Percentiles rank a stretch among this genome's conserved stretches.
Evolutionary conservation across 2,888 invertebrate genomes (phyloP).

Genomic region (Kryphioiulus occultus): DNA sequence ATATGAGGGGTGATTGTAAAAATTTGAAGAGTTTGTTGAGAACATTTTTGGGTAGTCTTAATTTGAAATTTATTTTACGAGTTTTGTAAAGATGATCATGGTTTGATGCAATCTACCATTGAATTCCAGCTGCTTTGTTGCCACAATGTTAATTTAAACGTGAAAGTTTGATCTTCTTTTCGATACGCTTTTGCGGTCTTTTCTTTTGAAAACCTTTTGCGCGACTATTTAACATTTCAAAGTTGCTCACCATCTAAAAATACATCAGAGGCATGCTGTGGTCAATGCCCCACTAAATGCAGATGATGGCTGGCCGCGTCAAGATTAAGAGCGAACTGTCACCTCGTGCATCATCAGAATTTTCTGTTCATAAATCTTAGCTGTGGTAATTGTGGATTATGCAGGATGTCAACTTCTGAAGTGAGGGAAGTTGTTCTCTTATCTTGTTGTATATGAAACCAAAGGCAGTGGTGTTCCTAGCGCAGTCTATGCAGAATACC

Average conservation of each 20-base stretch:
- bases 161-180: neutral
- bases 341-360: neutral
- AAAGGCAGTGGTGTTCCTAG: conserved; percentile 1
- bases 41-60: no score
- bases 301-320: conserved; percentile 3
- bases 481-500: conserved; percentile 10
- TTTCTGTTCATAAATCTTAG: neutral
- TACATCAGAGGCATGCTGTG: neutral
- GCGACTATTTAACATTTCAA: neutral
- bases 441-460: neutral
- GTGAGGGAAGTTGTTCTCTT: neutral
- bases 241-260: neutral
- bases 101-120: neutral
- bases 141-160: no score
- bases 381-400: conserved; percentile 9
- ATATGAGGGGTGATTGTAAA: no score
- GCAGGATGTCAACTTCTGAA: neutral
- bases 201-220: neutral
- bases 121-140: no score
- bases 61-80: no score
- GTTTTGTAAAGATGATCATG: neutral
- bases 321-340: neutral
- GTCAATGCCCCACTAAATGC: neutral
- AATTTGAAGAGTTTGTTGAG: no score
- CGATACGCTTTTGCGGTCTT: neutral